These are phyloP conservation scores for Nesometra sesokonis DNA, from an alignment of 35 echinoderm and acorn worm species.

Conservation along the genomic window DNA sequence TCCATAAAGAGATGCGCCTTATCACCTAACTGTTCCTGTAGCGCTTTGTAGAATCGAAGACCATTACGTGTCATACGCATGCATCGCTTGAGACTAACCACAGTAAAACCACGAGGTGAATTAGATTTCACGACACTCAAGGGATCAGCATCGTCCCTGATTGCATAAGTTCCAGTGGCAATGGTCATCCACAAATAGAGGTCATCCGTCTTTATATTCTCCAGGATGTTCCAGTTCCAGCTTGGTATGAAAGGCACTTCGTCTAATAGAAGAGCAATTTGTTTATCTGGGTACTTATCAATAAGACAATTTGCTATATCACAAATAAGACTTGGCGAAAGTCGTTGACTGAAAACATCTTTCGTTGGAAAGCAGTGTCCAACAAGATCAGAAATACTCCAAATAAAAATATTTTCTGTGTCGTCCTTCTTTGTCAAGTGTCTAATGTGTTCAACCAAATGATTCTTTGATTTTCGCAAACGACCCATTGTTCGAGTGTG, in stretches of 20 bases:
- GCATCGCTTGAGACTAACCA: conserved; percentile 23
- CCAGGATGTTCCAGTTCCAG: conserved; percentile 31
- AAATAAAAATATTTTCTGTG: background rate
- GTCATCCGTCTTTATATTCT: background rate
- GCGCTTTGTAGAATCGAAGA: conserved; percentile 34
- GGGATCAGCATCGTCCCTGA: background rate
- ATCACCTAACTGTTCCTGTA: conserved; percentile 33
- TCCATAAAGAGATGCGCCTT: conserved; percentile 9
- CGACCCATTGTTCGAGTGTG: conserved; percentile 35
- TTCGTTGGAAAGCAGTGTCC: conserved; percentile 15
- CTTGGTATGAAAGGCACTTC: conserved; percentile 40
- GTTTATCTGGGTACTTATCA: conserved; percentile 1
- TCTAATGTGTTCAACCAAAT: conserved; percentile 20
- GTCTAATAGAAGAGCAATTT: conserved; percentile 29
- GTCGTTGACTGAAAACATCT: conserved; percentile 10
- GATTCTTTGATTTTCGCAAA: conserved; percentile 22
- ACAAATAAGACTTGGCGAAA: conserved; percentile 13
- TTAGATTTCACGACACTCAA: background rate
- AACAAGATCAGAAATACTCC: conserved; percentile 13
- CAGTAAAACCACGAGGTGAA: background rate
- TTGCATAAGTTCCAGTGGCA: conserved; percentile 35
- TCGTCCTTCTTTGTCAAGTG: background rate
- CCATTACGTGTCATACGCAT: conserved; percentile 55
- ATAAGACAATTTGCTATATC: conserved; percentile 8
- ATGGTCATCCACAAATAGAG: conserved; percentile 40